phyloP scores from a whole-genome alignment of 2,888 invertebrate genomes.

The Lasioglossum vierecki region DNA sequence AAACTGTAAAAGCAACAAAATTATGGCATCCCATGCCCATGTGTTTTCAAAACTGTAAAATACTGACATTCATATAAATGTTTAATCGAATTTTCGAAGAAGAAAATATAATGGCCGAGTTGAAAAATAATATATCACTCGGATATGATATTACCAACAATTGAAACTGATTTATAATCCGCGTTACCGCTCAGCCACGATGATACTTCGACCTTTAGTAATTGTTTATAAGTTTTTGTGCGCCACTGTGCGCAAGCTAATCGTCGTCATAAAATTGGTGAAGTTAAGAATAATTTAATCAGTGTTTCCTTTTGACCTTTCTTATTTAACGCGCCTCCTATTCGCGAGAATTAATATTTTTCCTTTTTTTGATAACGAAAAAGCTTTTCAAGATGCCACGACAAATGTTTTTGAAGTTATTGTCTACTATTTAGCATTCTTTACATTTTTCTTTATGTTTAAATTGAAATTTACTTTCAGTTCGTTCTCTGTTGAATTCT shows the following conservation, averaged over 20 bases:
- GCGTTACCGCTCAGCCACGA: background rate
- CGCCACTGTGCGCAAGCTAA: background rate
- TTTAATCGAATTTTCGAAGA: background rate
- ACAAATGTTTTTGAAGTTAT: background rate
- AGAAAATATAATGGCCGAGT: too few species aligned
- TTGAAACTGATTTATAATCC: background rate
- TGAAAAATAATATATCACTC: background rate
- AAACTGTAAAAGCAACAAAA: background rate
- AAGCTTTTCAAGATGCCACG: background rate
- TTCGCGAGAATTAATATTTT: background rate
- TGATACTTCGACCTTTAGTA: background rate
- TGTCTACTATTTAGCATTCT: background rate
- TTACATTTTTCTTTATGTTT: background rate
- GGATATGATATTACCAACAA: background rate
- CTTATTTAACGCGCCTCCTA: background rate
- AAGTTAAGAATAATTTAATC: background rate
- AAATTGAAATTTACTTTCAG: background rate
- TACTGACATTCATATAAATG: background rate
- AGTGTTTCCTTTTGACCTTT: background rate
- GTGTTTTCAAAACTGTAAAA: background rate
- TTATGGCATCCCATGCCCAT: background rate
- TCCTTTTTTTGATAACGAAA: background rate
- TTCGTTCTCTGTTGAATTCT: background rate
- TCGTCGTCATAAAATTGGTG: background rate
- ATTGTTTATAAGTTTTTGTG: background rate